A percentile compares a stretch with the other conserved stretches of the same genome.
Evolutionary conservation across 2,797 vertebrate species (phyloP).

Genomic region (Myiotriccus ornatus): DNA sequence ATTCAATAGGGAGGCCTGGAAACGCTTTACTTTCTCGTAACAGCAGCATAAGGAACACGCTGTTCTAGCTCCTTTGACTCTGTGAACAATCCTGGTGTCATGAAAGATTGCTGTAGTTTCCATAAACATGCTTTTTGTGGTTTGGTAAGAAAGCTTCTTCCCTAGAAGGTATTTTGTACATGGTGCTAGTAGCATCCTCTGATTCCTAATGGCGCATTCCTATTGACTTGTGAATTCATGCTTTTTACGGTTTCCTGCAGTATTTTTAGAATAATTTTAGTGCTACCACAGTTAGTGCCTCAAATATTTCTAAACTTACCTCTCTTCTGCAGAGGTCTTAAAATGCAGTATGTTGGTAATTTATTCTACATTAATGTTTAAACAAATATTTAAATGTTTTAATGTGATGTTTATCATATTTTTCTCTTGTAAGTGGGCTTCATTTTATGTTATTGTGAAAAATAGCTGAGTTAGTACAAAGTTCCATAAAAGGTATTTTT

Average conservation of each 20-base stretch:
- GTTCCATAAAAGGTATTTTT: not conserved
- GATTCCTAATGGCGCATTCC: not conserved
- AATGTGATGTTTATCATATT: not conserved
- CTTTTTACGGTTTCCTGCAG: not conserved
- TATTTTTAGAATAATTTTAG: conserved; percentile 3
- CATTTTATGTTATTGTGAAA: not conserved
- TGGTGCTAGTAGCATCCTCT: not conserved
- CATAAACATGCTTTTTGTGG: conserved; percentile 33
- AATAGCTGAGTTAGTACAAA: not conserved
- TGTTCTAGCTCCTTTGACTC: conserved; percentile 24
- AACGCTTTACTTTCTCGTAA: not conserved
- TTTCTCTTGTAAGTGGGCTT: not conserved
- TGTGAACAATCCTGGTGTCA: conserved; percentile 21
- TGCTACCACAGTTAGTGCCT: not conserved
- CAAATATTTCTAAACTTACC: not conserved
- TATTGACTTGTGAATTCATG: not conserved
- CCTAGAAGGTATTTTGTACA: not conserved
- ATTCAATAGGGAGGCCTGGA: not conserved
- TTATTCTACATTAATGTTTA: not conserved
- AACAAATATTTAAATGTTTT: conserved; percentile 25
- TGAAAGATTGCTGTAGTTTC: conserved; percentile 24
- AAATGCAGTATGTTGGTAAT: not conserved
- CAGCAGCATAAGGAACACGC: conserved; percentile 13
- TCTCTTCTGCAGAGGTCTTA: not conserved
- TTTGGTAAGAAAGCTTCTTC: conserved; percentile 33